phyloP scores from a whole-genome alignment of 2,113 vertebrate genomes.

The Gasterosteus aculeatus region DNA sequence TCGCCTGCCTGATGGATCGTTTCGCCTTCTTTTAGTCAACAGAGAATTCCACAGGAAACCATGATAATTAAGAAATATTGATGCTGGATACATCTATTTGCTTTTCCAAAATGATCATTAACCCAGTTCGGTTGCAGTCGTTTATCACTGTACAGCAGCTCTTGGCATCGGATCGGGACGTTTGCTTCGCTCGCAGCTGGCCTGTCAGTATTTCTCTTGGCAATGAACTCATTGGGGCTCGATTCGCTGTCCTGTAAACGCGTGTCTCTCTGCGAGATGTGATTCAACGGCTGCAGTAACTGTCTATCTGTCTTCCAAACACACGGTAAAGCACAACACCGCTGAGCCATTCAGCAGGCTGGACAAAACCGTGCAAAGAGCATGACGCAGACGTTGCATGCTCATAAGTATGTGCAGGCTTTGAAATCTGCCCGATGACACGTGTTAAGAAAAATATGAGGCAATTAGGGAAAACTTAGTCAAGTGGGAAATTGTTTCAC shows the following conservation, averaged over 20 bases:
- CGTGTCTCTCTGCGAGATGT: constrained; percentile 66
- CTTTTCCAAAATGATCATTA: constrained; percentile 81
- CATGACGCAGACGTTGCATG: constrained; percentile 28
- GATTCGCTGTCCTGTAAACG: constrained; percentile 71
- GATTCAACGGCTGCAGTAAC: constrained; percentile 56
- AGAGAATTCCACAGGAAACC: constrained; percentile 80
- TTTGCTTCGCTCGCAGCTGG: constrained; percentile 25
- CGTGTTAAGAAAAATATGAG: constrained; percentile 37
- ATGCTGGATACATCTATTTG: constrained; percentile 80
- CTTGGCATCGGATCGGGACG: constrained; percentile 69
- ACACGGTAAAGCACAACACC: constrained; percentile 45
- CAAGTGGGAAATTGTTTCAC: constrained; percentile 29
- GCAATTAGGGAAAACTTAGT: constrained; percentile 31
- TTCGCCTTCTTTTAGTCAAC: constrained; percentile 72
- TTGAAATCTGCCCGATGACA: constrained; percentile 16
- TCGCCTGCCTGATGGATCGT: constrained; percentile 64
- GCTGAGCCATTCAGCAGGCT: constrained; percentile 21
- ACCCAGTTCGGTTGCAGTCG: constrained; percentile 62
- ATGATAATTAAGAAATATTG: constrained; percentile 80
- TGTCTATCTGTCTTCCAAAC: constrained; percentile 60
- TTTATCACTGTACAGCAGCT: constrained; percentile 73
- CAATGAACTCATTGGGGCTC: constrained; percentile 73
- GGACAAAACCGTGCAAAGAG: constrained; percentile 26
- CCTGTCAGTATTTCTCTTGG: constrained; percentile 66
- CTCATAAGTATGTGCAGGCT: constrained; percentile 44